These are phyloP conservation scores for Drosophila repletoides DNA, from an alignment of 1,140 invertebrate species.

Conservation along the genomic window DNA sequence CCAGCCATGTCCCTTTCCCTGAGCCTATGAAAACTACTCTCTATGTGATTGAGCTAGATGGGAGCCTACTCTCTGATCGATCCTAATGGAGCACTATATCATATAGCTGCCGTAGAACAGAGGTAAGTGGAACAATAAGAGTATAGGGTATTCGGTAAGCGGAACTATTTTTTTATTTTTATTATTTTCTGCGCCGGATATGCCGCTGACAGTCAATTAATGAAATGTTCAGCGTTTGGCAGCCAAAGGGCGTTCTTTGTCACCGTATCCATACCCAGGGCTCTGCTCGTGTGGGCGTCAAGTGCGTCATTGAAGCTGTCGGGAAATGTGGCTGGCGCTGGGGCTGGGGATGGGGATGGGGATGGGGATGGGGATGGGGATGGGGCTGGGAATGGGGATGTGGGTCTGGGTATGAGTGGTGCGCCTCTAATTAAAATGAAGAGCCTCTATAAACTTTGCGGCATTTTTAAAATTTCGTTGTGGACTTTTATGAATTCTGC, in stretches of 20 bases:
- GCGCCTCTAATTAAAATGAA: constrained; percentile 51
- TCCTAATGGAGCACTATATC: too few relatives aligned
- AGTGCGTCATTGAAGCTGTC: constrained; percentile 43
- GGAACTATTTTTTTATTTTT: constrained; percentile 2
- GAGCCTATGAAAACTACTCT: too few relatives aligned
- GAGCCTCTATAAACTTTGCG: constrained; percentile 15
- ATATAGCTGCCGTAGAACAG: too few relatives aligned
- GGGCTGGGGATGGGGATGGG: too few relatives aligned
- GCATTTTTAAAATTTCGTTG: background rate
- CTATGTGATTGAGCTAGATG: too few relatives aligned
- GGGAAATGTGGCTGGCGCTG: background rate
- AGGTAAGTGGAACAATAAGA: too few relatives aligned
- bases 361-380: too few relatives aligned
- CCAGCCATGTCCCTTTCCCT: too few relatives aligned
- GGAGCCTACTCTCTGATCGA: too few relatives aligned
- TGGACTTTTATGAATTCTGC: constrained; percentile 3
- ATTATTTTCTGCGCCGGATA: constrained; percentile 28
- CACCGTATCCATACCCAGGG: background rate
- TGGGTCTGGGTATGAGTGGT: background rate
- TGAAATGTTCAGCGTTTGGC: constrained; percentile 55
- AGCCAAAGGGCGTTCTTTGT: constrained; percentile 43
- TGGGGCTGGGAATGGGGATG: background rate
- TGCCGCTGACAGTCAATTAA: constrained; percentile 65
- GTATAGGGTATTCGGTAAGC: too few relatives aligned
- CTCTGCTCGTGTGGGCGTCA: constrained; percentile 35